Evolutionary conservation across 2,113 vertebrate species (phyloP).

Genomic region (Apeltes quadracus): DNA sequence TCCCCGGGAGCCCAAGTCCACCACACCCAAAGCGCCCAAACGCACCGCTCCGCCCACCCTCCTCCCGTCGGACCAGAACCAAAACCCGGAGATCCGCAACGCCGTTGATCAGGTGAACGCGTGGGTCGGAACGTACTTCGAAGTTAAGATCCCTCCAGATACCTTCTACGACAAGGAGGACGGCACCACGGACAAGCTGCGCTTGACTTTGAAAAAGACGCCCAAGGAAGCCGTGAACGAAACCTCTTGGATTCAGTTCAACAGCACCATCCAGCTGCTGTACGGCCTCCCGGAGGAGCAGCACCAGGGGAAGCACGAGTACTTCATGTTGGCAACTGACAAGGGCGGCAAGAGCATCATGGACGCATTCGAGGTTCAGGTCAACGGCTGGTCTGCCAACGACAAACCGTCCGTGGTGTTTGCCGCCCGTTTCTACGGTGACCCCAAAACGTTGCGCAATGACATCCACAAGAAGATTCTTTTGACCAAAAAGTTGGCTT

Average conservation of each 20-base stretch:
- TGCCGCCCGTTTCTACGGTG: constrained; percentile 87
- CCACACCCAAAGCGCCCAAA: constrained; percentile 80
- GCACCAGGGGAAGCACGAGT: constrained; percentile 90
- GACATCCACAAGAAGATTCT: constrained; percentile 92
- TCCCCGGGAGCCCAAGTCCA: constrained; percentile 85
- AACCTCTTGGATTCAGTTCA: constrained; percentile 94
- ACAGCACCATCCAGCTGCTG: constrained; percentile 94
- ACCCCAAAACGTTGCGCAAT: constrained; percentile 80
- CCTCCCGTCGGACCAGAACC: constrained; percentile 81
- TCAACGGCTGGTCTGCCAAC: constrained; percentile 85
- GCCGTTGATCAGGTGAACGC: constrained; percentile 91
- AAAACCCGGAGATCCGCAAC: constrained; percentile 87
- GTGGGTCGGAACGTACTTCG: constrained; percentile 96
- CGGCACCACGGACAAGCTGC: constrained; percentile 92
- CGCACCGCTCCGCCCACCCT: constrained; percentile 80
- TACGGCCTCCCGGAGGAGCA: constrained; percentile 89
- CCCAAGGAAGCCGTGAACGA: constrained; percentile 87
- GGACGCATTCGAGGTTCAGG: constrained; percentile 93
- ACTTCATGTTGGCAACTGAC: constrained; percentile 93
- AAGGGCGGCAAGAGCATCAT: constrained; percentile 90
- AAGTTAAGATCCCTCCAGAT: constrained; percentile 92
- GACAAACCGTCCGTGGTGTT: constrained; percentile 89
- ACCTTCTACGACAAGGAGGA: constrained; percentile 94
- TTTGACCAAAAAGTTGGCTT: constrained; percentile 91
- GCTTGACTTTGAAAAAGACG: constrained; percentile 88